Base-by-base conservation (phyloP, 1,140 invertebrate genomes). In the Eufriesea mexicana region DNA sequence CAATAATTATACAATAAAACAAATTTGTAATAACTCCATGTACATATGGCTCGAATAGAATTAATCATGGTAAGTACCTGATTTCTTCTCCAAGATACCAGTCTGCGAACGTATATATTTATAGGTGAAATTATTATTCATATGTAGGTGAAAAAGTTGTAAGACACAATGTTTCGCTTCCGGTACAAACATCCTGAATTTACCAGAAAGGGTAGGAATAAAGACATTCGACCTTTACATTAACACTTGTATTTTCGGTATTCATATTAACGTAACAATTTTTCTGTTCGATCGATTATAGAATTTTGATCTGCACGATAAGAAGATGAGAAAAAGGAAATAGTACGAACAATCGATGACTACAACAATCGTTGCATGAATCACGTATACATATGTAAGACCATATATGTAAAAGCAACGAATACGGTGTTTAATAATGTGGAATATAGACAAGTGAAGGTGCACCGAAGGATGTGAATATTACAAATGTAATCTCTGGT, bases 221-320 rank as follows among this genome's bases (percentile, higher is more conserved):
- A 80, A 61, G 5, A 42, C 23, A 20, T 51, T 28, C 12, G 7
- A 45, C 5, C 20, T 67, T 77, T 68, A 35, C 42, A 18, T 80
- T 51, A 82, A 82, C 73, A 42, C 20, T 76, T 76, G 59, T 51
- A 67, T 42, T 75, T 57, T 20, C 35, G 59, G 20, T 76, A 42
- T 18, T 73, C 42, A 59, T 76, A 75, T 25, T 66, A 54, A 82
- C 45, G 68, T 82, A 82, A 82, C 72, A 76, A 82, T 76, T 59
- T 75, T 47, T n/a, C 5, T 74, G 62, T 67, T 82, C 25, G 28
- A 16, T 42, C 25, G 62, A 49, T 75, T 62, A 57, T 16, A 55
- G 49, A 77, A 66, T 77, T n/a, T 8, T 35, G 45, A 20, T 28
- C 49, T 51, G 73, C 51, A 51, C 5, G 42, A 12, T n/a, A 67